phyloP scores from a whole-genome alignment of 2,888 invertebrate species.

The Tipula lateralis region DNA sequence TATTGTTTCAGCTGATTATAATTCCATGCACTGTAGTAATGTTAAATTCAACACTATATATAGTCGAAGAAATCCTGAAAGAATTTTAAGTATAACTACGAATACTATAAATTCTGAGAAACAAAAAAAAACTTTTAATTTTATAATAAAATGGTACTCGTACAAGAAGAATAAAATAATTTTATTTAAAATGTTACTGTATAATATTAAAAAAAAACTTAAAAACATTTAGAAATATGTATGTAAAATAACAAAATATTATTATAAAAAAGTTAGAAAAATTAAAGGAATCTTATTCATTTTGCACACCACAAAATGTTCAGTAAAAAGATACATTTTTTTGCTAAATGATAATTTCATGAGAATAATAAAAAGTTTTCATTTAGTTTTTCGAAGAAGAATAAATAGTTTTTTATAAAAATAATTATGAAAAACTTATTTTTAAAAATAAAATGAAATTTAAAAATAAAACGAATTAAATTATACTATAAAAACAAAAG shows the following conservation, averaged over 20 bases:
- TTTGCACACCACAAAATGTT: not conserved
- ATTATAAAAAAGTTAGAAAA: not conserved
- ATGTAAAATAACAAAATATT: not conserved
- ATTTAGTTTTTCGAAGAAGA: not conserved
- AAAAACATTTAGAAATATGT: not conserved
- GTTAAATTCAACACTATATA: not conserved
- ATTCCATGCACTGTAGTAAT: not conserved
- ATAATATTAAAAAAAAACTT: not conserved
- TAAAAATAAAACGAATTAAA: not conserved
- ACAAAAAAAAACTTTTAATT: not conserved
- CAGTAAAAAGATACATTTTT: not conserved
- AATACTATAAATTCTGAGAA: not conserved
- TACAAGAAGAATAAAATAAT: not conserved
- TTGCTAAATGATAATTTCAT: not conserved
- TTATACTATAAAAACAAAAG: not conserved
- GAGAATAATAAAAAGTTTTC: not conserved
- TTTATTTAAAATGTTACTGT: constrained; percentile 1
- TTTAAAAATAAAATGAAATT: not conserved
- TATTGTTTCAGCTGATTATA: not conserved
- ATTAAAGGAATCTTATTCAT: not conserved
- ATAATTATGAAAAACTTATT: not conserved
- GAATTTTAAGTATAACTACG: not conserved
- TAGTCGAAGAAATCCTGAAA: not conserved
- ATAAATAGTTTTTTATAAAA: not conserved
- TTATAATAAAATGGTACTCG: not conserved